Evolutionary conservation across 2,888 invertebrate genomes (phyloP), one percentile per base, ranked within the genome.

Genomic region (Sinodicranocentrus sp.): DNA sequence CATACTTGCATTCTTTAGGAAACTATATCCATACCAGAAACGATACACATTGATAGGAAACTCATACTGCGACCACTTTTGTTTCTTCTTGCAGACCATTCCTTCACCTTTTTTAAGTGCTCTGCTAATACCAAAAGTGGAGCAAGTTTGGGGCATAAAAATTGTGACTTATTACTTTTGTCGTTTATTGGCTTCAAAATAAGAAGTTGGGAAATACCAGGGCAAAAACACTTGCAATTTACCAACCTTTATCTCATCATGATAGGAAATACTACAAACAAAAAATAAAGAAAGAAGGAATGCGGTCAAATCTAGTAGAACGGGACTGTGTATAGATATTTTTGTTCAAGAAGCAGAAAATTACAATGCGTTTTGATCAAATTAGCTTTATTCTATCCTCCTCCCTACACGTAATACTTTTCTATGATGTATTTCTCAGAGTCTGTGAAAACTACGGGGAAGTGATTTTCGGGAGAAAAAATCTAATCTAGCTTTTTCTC

Each of bases 111-210:
- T 28, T 33, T n/a, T 17, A 26, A 25, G 26, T 3, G 48, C 15
- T 43, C 59, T 48, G 28, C 43, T 78, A 68, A 78, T 77, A 39
- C 21, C n/a, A n/a, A 65, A 77, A 77, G 76, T 77, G 65, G 65
- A 61, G 23, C 73, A 75, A 67, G 65, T 77, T n/a, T 67, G 67
- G 76, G 57, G 70, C 68, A 78, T 78, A 78, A 78, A 78, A 78
- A 48, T 78, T 59, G 71, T 78, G 78, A 78, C 78, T 78, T 70
- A 78, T 77, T 71, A 70, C 70, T 61, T 70, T 59, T 59, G 70
- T 78, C 70, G 78, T 77, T 78, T 71, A 59, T 68, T 78, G 59
- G 70, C 68, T 44, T 68, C 19, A 78, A 26, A 77, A 63, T 15
- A 48, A 44, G n/a, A 65, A 73, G 68, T 70, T 70, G 25, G 48